A percentile compares a stretch with the other conserved stretches of the same genome.
phyloP scores from a whole-genome alignment of 2,797 vertebrate species.

The Sphenopsis melanotis region DNA sequence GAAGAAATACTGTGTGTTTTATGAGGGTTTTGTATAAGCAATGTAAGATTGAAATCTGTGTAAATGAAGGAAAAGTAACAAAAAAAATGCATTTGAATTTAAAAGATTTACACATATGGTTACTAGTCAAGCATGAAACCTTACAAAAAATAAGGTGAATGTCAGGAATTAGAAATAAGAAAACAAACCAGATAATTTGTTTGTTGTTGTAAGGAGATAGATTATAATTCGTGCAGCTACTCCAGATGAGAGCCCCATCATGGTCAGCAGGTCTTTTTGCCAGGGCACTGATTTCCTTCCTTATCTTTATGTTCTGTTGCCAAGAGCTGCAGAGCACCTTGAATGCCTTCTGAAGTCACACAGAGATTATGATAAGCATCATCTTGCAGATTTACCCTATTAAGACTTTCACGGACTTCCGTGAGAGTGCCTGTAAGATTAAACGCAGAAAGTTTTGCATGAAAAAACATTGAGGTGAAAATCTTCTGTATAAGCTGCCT shows the following conservation, averaged over 20 bases:
- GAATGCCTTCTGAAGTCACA: not conserved
- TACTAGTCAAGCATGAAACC: not conserved
- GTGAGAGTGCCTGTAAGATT: not conserved
- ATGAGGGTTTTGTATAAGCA: not conserved
- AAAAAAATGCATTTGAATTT: not conserved
- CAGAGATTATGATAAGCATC: not conserved
- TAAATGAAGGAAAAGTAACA: not conserved
- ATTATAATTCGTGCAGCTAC: not conserved
- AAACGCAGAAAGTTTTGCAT: not conserved
- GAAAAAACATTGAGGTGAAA: not conserved
- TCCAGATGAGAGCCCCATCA: not conserved
- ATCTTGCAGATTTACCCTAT: not conserved
- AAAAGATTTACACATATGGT: not conserved
- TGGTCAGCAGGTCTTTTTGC: rapidly evolving
- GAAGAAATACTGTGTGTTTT: not conserved
- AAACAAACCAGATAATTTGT: not conserved
- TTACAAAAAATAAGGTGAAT: not conserved
- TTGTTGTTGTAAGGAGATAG: not conserved
- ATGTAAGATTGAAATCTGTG: not conserved
- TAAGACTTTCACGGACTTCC: not conserved
- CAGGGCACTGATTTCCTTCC: not conserved
- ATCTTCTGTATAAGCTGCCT: not conserved
- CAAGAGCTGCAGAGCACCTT: not conserved
- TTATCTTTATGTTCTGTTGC: not conserved
- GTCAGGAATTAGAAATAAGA: not conserved